Percentiles rank a stretch among this genome's conserved stretches.
Conservation (phyloP, 2,113 vertebrate genomes). For the Diadophis punctatus region DNA sequence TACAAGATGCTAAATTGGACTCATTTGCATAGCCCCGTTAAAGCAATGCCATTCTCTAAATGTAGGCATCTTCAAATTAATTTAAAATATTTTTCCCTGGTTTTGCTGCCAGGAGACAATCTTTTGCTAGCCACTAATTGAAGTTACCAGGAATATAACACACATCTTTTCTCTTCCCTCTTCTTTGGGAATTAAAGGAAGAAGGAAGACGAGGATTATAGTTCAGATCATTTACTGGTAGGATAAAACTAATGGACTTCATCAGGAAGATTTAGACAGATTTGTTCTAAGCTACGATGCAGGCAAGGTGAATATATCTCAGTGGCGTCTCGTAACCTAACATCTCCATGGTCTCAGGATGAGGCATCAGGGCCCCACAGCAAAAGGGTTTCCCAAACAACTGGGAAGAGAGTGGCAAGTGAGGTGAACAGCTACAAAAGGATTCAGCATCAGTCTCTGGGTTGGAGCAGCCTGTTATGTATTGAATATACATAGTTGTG, state of each 20-base stretch:
- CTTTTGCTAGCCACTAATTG: conserved; percentile 75
- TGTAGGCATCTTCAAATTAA: conserved; percentile 88
- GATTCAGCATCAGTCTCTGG: not conserved
- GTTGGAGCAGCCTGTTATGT: not conserved
- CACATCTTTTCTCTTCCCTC: conserved; percentile 51
- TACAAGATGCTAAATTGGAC: conserved; percentile 95
- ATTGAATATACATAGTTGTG: too few relatives aligned
- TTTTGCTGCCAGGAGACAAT: conserved; percentile 76
- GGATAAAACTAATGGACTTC: conserved; percentile 14
- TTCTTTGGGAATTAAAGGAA: conserved; percentile 16
- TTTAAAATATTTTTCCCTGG: conserved; percentile 74
- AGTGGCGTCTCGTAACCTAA: not conserved
- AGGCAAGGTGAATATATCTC: not conserved
- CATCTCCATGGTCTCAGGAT: not conserved
- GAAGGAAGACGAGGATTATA: conserved; percentile 53
- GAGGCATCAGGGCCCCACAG: not conserved
- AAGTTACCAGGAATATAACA: conserved; percentile 67
- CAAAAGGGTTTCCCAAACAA: not conserved
- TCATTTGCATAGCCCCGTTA: conserved; percentile 94
- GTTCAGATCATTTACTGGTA: conserved; percentile 66
- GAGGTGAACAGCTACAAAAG: not conserved
- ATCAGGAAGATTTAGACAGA: not conserved
- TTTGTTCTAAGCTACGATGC: not conserved
- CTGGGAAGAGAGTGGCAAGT: not conserved
- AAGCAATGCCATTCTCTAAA: conserved; percentile 86